Base-by-base conservation (phyloP, 2,113 vertebrate genomes). In the Abramis brama region DNA sequence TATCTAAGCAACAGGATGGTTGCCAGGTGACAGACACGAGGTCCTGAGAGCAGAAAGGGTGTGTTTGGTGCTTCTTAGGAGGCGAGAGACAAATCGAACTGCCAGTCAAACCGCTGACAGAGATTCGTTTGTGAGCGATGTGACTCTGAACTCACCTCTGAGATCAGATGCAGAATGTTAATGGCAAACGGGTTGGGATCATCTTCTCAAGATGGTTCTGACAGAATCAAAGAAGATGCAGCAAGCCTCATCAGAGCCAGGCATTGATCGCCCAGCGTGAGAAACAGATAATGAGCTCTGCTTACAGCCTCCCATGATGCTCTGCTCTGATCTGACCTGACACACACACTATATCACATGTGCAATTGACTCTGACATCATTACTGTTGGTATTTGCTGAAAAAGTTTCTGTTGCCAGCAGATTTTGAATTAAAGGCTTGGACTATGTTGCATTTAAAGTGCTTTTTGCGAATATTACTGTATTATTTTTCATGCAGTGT, bases 1-100 rank as follows among this genome's bases (percentile, higher is more conserved):
- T 95, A 93, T 93, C 94, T 91, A 92, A 91, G 94, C 94, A 95
- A 95, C 94, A 93, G 87, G 84, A 91, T 87, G 45, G 94, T 95
- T 95, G 94, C 94, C 93, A 94, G 93, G 94, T 95, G 94, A 95
- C 93, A 91, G 92, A 92, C 86, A 87, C 89, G 91, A 93, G 91
- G 91, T 91, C 92, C 89, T 91, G 89, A 92, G 90, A 92, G 90
- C 91, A 90, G 86, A 90, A 90, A 66, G 64, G 79, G 82, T 55
- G 85, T 64, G 79, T 87, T 21, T 85, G 66, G 89, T 85, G 86
- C 57, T 45, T 30, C 59, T 74, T 82, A 27, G 30, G 50, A 27
- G 78, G 52, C 52, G 47, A 64, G 55, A 73, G 68, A 82, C 19
- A 52, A 43, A 74, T 77, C 11, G 25, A 66, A 30, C 13, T 47